phyloP scores from a whole-genome alignment of 2,113 vertebrate genomes.

The Seriola dumerili region DNA sequence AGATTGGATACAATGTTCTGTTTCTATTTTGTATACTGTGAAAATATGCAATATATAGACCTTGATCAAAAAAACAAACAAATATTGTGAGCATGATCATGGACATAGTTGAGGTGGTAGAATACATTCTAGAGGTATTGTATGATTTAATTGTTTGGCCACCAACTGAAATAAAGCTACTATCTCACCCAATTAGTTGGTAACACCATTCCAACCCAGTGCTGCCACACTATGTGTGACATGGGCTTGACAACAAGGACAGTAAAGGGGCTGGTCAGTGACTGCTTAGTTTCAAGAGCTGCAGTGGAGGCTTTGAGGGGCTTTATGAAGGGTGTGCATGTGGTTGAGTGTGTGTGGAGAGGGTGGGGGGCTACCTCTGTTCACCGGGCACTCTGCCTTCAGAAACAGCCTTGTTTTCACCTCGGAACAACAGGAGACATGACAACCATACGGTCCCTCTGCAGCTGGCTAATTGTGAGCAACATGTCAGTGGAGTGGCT shows the following conservation, averaged over 20 bases:
- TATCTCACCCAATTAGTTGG: slow-evolving; percentile 54
- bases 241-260: slow-evolving; percentile 12
- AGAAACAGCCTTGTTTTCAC: slow-evolving; percentile 75
- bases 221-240: slow-evolving; percentile 63
- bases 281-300: slow-evolving; percentile 39
- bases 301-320: slow-evolving; percentile 33
- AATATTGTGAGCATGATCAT: background rate
- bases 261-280: slow-evolving; percentile 31
- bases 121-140: background rate
- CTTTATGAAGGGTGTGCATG: slow-evolving; percentile 27
- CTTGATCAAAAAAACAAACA: background rate
- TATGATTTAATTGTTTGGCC: background rate
- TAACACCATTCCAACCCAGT: slow-evolving; percentile 20
- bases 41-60: no score
- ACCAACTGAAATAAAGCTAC: slow-evolving; percentile 53
- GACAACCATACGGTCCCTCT: slow-evolving; percentile 81
- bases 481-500: slow-evolving; percentile 61
- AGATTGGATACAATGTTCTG: no score
- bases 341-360: background rate
- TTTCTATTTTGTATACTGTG: no score
- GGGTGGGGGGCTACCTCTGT: slow-evolving; percentile 44
- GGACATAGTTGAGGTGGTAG: background rate
- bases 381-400: slow-evolving; percentile 74
- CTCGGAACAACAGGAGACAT: slow-evolving; percentile 77
- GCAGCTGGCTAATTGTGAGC: slow-evolving; percentile 76